Conservation (phyloP, 2,113 vertebrate genomes). For the Cranoglanis bouderius region DNA sequence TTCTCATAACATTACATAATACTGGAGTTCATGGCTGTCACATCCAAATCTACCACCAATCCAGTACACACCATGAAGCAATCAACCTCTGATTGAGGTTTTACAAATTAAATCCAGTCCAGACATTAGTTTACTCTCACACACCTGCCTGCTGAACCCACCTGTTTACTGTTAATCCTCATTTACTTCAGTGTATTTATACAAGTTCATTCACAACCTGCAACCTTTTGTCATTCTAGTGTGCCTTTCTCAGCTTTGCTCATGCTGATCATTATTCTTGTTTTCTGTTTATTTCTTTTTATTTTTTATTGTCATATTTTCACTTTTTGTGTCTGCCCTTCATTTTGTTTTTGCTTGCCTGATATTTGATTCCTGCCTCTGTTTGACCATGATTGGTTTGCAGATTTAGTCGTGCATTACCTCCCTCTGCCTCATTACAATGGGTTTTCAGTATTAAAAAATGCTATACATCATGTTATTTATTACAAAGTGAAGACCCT, state of each 20-base stretch:
- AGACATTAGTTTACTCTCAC: not conserved
- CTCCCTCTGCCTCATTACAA: not conserved
- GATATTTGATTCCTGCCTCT: not conserved
- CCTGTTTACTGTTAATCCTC: not conserved
- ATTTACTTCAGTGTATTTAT: not conserved
- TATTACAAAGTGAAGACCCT: too few species aligned
- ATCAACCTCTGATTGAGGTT: too few species aligned
- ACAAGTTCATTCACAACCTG: not conserved
- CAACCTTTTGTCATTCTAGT: not conserved
- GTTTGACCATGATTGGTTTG: not conserved
- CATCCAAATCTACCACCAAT: not conserved
- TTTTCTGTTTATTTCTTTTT: not conserved
- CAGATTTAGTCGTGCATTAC: not conserved
- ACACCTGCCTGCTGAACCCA: not conserved
- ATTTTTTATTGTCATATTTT: not conserved
- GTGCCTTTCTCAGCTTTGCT: too few species aligned
- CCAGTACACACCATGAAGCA: not conserved
- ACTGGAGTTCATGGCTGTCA: not conserved
- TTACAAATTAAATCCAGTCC: not conserved
- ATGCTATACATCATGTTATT: not conserved
- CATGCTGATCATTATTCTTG: too few species aligned
- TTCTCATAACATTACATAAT: too few species aligned
- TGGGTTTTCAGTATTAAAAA: not conserved
- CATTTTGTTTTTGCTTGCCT: not conserved
- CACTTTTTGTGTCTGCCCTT: not conserved